phyloP scores from a whole-genome alignment of 2,113 vertebrate genomes.

The Desmodus rotundus region DNA sequence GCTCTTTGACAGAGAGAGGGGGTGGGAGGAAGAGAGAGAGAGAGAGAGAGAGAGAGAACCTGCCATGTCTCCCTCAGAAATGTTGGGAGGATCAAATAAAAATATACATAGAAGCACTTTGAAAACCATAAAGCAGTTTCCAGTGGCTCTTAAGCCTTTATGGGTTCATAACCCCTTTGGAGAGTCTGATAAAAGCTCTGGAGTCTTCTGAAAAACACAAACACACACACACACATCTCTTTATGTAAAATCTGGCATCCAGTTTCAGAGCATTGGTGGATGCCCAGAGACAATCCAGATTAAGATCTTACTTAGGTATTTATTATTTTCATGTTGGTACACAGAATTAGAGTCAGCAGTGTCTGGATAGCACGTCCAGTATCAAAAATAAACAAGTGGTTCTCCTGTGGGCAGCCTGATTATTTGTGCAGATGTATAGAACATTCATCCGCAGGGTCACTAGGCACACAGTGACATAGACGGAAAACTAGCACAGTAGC shows the following conservation, averaged over 20 bases:
- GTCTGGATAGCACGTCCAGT: neutral
- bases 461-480: constrained; percentile 12
- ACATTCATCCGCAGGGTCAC: constrained; percentile 53
- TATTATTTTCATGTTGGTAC: neutral
- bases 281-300: neutral
- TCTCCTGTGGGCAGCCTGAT: constrained; percentile 54
- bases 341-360: neutral
- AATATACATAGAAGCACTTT: neutral
- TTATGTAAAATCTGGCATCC: neutral
- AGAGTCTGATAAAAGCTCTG: neutral
- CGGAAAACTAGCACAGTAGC: constrained; percentile 57
- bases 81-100: neutral
- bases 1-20: neutral
- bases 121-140: neutral
- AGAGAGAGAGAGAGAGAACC: neutral
- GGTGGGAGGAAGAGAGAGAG: rapidly evolving
- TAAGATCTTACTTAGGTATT: neutral
- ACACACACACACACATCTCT: neutral
- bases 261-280: neutral
- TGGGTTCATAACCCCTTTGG: neutral
- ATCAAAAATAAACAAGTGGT: constrained; percentile 11
- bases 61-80: neutral
- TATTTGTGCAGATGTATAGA: constrained; percentile 57
- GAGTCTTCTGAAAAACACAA: neutral
- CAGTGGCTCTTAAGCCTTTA: neutral